Evolutionary conservation across 92 coral and sea anemone genomes (phyloP), one percentile per base, ranked within the genome.

Genomic region (Paramuricea clavata): DNA sequence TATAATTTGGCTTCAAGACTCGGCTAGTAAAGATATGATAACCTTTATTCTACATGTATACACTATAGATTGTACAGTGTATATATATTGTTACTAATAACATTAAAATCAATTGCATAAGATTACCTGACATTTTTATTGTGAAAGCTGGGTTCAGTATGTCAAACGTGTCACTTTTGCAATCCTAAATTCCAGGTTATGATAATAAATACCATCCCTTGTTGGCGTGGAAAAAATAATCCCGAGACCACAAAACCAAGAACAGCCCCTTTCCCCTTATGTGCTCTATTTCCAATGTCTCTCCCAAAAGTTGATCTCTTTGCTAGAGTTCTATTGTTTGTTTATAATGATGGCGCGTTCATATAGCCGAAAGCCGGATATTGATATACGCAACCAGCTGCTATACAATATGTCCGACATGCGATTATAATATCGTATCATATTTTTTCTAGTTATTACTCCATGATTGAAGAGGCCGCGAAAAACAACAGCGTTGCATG

Each of bases 121-220:
- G 30, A 49, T 52, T 76, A 76, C 82, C 82, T 76, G 82, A 76
- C 82, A 76, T 49, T 49, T 76, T 54, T 39, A 27, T 25, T 23
- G 54, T 12, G 36, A 41, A 25, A 35, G 39, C 62, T 19, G 41
- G 26, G 26, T 30, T 25, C 72, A 28, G 21, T 5, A 54, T 49
- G 69, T 76, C 82, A 49, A 54, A 76, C 23, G 41, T 56, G 27
- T 15, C 39, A 30, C 27, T 26, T 1, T 27, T 19, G 43, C 61
- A 10, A 22, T 25, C 49, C 17, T 10, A 4, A 19, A 70, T 27
- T 74, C 81, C 81, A 74, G 67, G 60, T 76, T 43, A 74, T 32
- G 16, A 39, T 42, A 44, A 19, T n/a, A 74, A n/a, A 13, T 1
- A 12, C 59, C 35, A 34, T 12, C 8, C 34, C 52, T 25, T n/a